Percentiles rank a stretch among this genome's conserved stretches.
These are phyloP conservation scores for Acanthosepion pharaonis DNA, from an alignment of 2,888 invertebrate genomes.

Conservation along the genomic window DNA sequence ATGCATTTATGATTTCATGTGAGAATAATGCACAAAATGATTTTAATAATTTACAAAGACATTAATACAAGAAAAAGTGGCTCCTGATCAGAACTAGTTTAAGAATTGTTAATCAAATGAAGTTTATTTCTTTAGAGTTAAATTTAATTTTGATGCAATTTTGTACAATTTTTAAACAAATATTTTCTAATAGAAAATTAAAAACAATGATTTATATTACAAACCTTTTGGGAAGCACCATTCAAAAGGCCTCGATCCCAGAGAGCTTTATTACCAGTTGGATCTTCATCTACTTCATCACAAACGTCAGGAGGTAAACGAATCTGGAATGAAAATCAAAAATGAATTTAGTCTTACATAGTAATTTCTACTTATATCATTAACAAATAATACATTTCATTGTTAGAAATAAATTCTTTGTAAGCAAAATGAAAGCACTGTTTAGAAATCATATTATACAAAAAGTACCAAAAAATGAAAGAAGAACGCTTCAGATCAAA, in stretches of 20 bases:
- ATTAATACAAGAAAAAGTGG: background rate
- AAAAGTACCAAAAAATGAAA: too few species aligned
- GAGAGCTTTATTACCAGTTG: constrained; percentile 96
- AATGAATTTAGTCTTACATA: too few species aligned
- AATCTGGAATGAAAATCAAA: constrained; percentile 59
- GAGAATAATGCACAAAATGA: too few species aligned
- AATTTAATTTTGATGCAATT: background rate
- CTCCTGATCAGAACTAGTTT: background rate
- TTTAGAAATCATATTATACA: too few species aligned
- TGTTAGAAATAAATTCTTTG: too few species aligned
- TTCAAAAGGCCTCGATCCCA: constrained; percentile 93
- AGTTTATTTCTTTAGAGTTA: background rate
- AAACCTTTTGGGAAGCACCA: constrained; percentile 96
- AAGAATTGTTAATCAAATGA: background rate
- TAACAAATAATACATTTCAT: too few species aligned
- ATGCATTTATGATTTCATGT: background rate
- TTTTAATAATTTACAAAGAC: constrained; percentile 15
- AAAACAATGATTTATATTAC: background rate
- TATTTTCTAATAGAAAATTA: background rate
- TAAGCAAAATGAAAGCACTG: too few species aligned
- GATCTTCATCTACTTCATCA: constrained; percentile 99
- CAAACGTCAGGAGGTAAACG: constrained; percentile 86
- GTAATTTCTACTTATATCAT: too few species aligned
- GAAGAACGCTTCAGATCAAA: too few species aligned
- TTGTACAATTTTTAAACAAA: background rate